These are phyloP conservation scores for Apostichopus leukothele DNA, from an alignment of 53 echinoderm and acorn worm genomes.

Conservation along the genomic window DNA sequence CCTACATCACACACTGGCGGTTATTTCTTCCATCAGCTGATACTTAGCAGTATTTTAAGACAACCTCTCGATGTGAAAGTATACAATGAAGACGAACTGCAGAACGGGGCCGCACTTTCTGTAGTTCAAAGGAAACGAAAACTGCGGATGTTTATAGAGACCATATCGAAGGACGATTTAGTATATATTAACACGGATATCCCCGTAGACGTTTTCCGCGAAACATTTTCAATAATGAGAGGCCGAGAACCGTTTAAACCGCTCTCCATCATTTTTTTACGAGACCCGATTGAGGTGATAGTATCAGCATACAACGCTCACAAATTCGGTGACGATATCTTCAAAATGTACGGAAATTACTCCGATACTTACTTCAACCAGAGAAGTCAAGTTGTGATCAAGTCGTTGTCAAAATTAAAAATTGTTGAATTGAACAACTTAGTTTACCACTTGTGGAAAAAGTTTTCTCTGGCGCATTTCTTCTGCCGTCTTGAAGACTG, in stretches of 20 bases:
- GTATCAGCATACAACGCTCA: background rate
- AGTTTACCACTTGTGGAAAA: background rate
- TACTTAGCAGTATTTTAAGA: background rate
- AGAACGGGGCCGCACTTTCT: background rate
- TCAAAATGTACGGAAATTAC: background rate
- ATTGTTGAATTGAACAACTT: background rate
- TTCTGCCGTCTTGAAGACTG: background rate
- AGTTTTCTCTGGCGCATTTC: background rate
- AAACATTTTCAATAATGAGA: background rate
- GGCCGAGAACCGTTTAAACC: background rate
- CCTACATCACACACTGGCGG: background rate
- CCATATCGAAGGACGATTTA: too few relatives aligned
- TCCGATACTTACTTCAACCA: background rate
- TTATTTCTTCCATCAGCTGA: slow-evolving; percentile 11
- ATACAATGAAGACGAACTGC: background rate
- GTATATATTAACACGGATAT: too few relatives aligned
- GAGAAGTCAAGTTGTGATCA: background rate
- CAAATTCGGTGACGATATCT: background rate
- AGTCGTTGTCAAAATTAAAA: background rate
- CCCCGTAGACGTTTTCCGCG: background rate
- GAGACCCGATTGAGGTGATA: background rate
- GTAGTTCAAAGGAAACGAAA: background rate
- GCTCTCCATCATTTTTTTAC: background rate
- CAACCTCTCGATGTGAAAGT: background rate
- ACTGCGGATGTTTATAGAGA: too few relatives aligned